Evolutionary conservation across 2,888 invertebrate genomes (phyloP).

Genomic region (Trichacis sp.): DNA sequence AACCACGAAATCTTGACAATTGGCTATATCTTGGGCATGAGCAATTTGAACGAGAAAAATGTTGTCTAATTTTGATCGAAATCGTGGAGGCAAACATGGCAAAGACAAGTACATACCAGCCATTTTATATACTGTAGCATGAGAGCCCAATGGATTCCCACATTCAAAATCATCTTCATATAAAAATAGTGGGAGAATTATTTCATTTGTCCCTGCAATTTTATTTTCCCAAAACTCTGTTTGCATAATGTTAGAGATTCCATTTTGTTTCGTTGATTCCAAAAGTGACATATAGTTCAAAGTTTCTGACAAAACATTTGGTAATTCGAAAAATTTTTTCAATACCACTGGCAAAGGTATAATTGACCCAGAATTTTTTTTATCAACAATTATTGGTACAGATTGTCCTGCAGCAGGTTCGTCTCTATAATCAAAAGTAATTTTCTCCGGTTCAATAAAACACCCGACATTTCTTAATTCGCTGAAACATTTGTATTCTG

Average conservation of each 20-base stretch:
- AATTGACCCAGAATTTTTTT: constrained; percentile 1
- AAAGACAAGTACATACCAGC: no score
- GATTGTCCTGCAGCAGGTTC: background rate
- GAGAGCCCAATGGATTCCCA: no score
- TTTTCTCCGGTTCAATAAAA: constrained; percentile 1
- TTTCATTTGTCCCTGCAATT: no score
- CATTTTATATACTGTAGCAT: no score
- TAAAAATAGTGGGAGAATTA: no score
- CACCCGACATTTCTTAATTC: background rate
- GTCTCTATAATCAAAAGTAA: background rate
- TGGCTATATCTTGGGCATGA: no score
- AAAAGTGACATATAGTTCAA: background rate
- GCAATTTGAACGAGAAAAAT: no score
- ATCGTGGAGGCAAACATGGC: no score
- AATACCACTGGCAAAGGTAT: constrained; percentile 1
- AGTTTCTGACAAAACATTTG: background rate
- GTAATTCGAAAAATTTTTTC: background rate
- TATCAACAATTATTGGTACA: constrained; percentile 2
- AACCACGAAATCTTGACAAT: no score
- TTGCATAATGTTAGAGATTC: background rate
- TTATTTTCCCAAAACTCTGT: no score
- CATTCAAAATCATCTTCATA: no score
- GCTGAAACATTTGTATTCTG: background rate
- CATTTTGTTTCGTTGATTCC: background rate
- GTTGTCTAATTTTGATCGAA: no score